Evolutionary conservation across 2,797 vertebrate genomes (phyloP).

Genomic region (Luscinia megarhynchos): DNA sequence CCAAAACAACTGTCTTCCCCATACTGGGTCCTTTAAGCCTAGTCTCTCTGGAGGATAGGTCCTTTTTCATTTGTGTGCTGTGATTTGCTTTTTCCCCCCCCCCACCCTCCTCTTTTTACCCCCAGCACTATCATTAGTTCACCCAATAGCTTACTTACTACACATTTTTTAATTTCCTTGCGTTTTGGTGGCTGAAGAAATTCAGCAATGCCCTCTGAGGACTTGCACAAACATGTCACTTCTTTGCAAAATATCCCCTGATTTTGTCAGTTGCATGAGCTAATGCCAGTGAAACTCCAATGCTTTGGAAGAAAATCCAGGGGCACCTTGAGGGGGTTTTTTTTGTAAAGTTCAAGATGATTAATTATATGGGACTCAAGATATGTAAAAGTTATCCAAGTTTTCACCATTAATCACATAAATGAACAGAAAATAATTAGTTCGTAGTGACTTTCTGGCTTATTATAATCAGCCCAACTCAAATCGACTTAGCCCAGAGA

Average conservation of each 20-base stretch:
- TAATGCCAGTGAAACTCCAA: conserved; percentile 41
- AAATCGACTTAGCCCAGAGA: conserved; percentile 71
- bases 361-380: conserved; percentile 74
- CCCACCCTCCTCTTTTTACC: background rate
- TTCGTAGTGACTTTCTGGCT: conserved; percentile 70
- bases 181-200: conserved; percentile 23
- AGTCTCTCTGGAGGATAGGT: background rate
- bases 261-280: conserved; percentile 44
- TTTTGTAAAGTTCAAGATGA: conserved; percentile 52
- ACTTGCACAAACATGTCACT: conserved; percentile 17
- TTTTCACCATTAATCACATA: conserved; percentile 77
- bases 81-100: rapidly evolving
- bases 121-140: background rate
- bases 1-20: background rate
- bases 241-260: conserved; percentile 11
- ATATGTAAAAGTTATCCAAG: conserved; percentile 68
- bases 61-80: background rate
- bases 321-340: conserved; percentile 55
- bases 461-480: conserved; percentile 73
- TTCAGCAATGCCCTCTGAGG: conserved; percentile 27
- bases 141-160: background rate
- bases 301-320: conserved; percentile 49
- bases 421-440: conserved; percentile 79
- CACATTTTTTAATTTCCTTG: background rate
- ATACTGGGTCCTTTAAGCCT: background rate